Evolutionary conservation across 2,888 invertebrate genomes (phyloP).

Genomic region (Hemistola chrysoprasaria): DNA sequence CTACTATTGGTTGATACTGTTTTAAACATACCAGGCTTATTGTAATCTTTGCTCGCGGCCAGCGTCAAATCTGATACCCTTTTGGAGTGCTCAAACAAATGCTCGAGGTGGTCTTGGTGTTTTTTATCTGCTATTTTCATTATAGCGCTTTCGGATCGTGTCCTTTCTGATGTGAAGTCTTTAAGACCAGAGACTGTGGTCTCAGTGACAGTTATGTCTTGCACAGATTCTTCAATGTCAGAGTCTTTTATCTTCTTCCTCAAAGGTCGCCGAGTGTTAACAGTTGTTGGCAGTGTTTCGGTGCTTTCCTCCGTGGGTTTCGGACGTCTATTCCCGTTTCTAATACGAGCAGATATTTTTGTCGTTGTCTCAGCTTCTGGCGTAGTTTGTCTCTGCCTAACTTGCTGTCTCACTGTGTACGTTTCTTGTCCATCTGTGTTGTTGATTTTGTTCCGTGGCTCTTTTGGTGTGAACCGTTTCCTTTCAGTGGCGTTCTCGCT

Average conservation of each 20-base stretch:
- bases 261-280: constrained; percentile 56
- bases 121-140: constrained; percentile 82
- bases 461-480: constrained; percentile 79
- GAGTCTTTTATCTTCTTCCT: constrained; percentile 68
- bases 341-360: constrained; percentile 66
- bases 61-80: constrained; percentile 88
- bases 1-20: constrained; percentile 84
- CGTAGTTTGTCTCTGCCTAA: constrained; percentile 60
- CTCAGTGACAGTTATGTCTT: constrained; percentile 64
- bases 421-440: constrained; percentile 59
- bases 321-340: constrained; percentile 63
- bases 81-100: constrained; percentile 82
- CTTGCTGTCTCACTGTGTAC: constrained; percentile 49
- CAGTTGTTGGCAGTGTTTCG: constrained; percentile 53
- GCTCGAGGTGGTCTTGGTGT: constrained; percentile 66
- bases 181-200: constrained; percentile 53
- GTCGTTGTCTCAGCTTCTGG: constrained; percentile 62
- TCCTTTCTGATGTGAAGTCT: constrained; percentile 70
- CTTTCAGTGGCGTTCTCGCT: constrained; percentile 71
- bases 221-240: constrained; percentile 65
- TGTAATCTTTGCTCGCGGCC: constrained; percentile 87
- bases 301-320: constrained; percentile 63
- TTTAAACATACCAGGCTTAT: constrained; percentile 87
- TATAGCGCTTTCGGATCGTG: constrained; percentile 76
- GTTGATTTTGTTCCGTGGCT: constrained; percentile 60